Evolutionary conservation across 2,113 vertebrate species (phyloP).

Genomic region (Cavia aperea): DNA sequence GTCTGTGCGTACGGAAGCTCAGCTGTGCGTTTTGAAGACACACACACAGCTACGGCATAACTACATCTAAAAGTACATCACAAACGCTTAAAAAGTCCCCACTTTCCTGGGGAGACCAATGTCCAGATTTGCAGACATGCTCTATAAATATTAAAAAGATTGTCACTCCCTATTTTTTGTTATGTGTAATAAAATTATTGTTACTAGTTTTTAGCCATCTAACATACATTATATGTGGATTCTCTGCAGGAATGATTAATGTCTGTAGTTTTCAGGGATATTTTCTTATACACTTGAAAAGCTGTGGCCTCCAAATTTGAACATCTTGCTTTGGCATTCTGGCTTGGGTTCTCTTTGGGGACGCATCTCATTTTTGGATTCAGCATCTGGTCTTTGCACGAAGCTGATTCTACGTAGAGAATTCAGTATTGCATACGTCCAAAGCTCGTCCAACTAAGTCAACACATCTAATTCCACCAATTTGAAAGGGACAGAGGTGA

Average conservation of each 20-base stretch:
- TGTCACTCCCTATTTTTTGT: neutral
- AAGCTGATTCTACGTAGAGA: neutral
- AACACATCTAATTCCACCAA: neutral
- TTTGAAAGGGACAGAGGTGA: neutral
- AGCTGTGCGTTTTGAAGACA: neutral
- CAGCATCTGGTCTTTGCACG: neutral
- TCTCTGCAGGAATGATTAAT: too few relatives aligned
- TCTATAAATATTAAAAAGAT: neutral
- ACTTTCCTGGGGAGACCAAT: neutral
- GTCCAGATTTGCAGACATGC: neutral
- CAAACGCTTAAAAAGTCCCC: neutral
- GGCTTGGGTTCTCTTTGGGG: too few relatives aligned
- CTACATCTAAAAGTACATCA: neutral
- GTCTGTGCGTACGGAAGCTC: neutral
- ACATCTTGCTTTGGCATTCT: neutral
- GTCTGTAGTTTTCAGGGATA: too few relatives aligned
- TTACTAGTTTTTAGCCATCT: too few relatives aligned
- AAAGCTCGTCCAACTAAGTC: rapidly evolving
- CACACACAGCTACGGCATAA: neutral
- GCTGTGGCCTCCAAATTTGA: neutral
- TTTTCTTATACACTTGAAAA: too few relatives aligned
- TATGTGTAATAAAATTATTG: neutral
- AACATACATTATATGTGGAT: too few relatives aligned
- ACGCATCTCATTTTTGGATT: neutral
- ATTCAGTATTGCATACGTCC: rapidly evolving